A percentile compares a stretch with the other conserved stretches of the same genome.
Evolutionary conservation across 2,797 vertebrate species (phyloP).

Genomic region (Miichthys miiuy): DNA sequence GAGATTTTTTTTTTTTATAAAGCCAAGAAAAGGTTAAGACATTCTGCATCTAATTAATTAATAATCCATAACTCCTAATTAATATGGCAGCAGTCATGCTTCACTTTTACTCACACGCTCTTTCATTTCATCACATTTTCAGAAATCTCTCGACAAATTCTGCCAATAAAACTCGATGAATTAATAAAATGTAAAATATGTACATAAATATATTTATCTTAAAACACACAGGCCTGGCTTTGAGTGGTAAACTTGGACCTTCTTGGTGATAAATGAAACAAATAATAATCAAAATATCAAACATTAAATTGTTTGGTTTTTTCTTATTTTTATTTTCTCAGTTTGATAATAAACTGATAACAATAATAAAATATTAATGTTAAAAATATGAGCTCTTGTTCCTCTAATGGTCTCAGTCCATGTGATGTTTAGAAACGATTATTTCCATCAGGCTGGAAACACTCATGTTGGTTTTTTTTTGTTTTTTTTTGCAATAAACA

Average conservation of each 20-base stretch:
- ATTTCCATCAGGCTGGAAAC: constrained; percentile 10
- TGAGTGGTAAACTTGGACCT: neutral
- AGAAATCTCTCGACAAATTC: no score
- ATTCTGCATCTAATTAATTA: neutral
- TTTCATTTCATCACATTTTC: no score
- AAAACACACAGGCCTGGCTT: neutral
- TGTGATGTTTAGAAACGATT: constrained; percentile 13
- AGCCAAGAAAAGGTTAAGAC: neutral
- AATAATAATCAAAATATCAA: neutral
- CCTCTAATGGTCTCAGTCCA: neutral
- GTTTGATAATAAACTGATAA: neutral
- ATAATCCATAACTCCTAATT: neutral
- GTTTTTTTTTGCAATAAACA: constrained; percentile 25
- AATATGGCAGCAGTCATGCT: neutral
- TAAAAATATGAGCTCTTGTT: neutral
- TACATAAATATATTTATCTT: neutral
- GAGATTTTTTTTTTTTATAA: neutral
- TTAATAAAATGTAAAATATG: neutral
- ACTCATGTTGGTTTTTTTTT: constrained; percentile 14
- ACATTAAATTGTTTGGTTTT: neutral
- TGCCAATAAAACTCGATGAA: neutral
- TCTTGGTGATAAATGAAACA: neutral
- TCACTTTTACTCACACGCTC: neutral
- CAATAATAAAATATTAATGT: neutral
- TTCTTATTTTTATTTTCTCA: neutral